Evolutionary conservation across 2,888 invertebrate species (phyloP).

Genomic region (Agonum fuliginosum): DNA sequence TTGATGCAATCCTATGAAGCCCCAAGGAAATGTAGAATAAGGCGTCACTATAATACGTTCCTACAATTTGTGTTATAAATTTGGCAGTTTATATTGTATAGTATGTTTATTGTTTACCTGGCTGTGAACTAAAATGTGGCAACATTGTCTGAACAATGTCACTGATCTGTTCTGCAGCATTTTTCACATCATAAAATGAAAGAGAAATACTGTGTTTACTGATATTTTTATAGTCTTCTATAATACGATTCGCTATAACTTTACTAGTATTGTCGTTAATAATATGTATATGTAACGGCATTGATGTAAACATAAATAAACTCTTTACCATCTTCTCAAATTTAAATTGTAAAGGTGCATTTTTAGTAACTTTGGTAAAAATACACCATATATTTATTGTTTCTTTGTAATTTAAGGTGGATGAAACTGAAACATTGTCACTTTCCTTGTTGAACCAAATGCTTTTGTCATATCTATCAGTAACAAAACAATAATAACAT

Average conservation of each 20-base stretch:
- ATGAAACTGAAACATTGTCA: slow-evolving; percentile 1
- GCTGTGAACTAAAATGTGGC: slow-evolving; percentile 82
- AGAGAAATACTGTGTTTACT: slow-evolving; percentile 72
- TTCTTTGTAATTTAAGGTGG: slow-evolving; percentile 48
- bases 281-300: slow-evolving; percentile 77
- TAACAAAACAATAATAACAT: slow-evolving; percentile 53
- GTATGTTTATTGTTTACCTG: slow-evolving; percentile 71
- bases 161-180: slow-evolving; percentile 76
- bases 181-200: slow-evolving; percentile 78
- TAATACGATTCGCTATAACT: slow-evolving; percentile 74
- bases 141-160: slow-evolving; percentile 81
- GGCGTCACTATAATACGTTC: slow-evolving; percentile 85
- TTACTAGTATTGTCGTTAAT: slow-evolving; percentile 78
- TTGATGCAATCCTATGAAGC: slow-evolving; percentile 81
- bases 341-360: slow-evolving; percentile 74
- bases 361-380: slow-evolving; percentile 75
- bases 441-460: slow-evolving; percentile 39
- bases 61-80: slow-evolving; percentile 70
- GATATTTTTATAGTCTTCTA: slow-evolving; percentile 71
- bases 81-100: slow-evolving; percentile 61
- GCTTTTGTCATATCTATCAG: slow-evolving; percentile 30
- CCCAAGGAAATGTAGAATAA: slow-evolving; percentile 87
- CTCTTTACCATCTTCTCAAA: slow-evolving; percentile 75
- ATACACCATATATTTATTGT: slow-evolving; percentile 75
- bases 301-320: slow-evolving; percentile 72